phyloP scores from a whole-genome alignment of 1,140 invertebrate genomes.

The Arion vulgaris region DNA sequence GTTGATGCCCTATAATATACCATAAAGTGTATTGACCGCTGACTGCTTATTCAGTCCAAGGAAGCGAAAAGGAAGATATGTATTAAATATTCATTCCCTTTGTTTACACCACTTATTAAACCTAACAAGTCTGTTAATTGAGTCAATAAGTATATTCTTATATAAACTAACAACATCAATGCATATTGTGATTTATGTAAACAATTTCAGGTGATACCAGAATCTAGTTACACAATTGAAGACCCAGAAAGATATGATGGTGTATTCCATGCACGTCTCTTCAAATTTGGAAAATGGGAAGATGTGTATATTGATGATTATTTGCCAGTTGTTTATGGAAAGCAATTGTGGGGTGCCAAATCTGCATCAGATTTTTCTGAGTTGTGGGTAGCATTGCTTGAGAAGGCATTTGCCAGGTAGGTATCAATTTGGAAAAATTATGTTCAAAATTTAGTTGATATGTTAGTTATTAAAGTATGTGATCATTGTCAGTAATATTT shows the following conservation, averaged over 20 bases:
- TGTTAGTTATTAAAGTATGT: too few relatives aligned
- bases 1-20: too few relatives aligned
- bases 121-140: too few relatives aligned
- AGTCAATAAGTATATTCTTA: too few relatives aligned
- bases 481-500: too few relatives aligned
- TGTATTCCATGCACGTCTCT: conserved; percentile 80
- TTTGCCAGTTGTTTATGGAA: conserved; percentile 77
- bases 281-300: conserved; percentile 84
- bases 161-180: background rate
- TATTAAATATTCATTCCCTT: too few relatives aligned
- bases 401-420: conserved; percentile 87
- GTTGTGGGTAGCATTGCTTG: conserved; percentile 79
- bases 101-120: too few relatives aligned
- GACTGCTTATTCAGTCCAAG: too few relatives aligned
- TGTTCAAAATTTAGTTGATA: too few relatives aligned
- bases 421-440: background rate
- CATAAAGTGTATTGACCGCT: too few relatives aligned
- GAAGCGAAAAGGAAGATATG: too few relatives aligned
- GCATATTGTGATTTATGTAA: background rate
- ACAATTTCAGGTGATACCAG: conserved; percentile 68
- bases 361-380: conserved; percentile 67
- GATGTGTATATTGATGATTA: conserved; percentile 84
- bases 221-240: conserved; percentile 59
- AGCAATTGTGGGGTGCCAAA: conserved; percentile 74
- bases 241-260: conserved; percentile 65